Percentiles rank a stretch among this genome's conserved stretches.
Conservation (phyloP, 1,140 invertebrate species). For the Aporrectodea caliginosa region DNA sequence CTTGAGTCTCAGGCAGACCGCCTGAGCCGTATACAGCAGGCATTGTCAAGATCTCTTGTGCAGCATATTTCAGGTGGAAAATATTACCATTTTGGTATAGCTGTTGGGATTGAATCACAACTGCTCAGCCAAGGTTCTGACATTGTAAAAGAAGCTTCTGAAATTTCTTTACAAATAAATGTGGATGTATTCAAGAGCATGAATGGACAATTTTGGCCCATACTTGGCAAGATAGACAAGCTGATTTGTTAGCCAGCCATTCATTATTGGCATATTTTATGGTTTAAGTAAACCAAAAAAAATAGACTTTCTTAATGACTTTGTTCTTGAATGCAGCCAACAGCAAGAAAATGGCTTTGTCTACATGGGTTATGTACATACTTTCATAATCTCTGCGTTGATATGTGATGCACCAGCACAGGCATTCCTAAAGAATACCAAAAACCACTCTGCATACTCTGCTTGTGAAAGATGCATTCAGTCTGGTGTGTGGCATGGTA, state of each 20-base stretch:
- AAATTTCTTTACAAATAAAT: conserved; percentile 14
- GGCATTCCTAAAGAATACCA: conserved; percentile 7
- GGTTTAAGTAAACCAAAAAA: conserved; percentile 13
- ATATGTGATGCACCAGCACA: conserved; percentile 24
- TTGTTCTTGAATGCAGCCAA: not conserved
- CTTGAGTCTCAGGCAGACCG: too few species aligned
- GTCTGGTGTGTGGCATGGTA: conserved; percentile 5
- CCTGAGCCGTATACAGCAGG: too few species aligned
- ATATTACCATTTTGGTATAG: not conserved
- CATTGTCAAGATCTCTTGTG: too few species aligned
- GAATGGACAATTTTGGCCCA: conserved; percentile 23
- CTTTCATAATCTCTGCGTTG: not conserved
- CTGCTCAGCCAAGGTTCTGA: not conserved
- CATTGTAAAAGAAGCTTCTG: not conserved
- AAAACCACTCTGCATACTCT: conserved; percentile 3
- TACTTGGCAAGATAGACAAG: not conserved
- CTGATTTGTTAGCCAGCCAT: conserved; percentile 1
- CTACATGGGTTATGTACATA: not conserved
- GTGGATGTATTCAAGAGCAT: conserved; percentile 60
- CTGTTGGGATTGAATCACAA: not conserved
- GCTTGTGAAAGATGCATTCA: conserved; percentile 15
- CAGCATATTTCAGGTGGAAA: too few species aligned
- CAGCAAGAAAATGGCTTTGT: not conserved
- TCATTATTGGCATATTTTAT: conserved; percentile 13
- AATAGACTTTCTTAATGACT: conserved; percentile 6